Conservation (phyloP, 2,797 vertebrate genomes). For the Atherinosoma microstoma region DNA sequence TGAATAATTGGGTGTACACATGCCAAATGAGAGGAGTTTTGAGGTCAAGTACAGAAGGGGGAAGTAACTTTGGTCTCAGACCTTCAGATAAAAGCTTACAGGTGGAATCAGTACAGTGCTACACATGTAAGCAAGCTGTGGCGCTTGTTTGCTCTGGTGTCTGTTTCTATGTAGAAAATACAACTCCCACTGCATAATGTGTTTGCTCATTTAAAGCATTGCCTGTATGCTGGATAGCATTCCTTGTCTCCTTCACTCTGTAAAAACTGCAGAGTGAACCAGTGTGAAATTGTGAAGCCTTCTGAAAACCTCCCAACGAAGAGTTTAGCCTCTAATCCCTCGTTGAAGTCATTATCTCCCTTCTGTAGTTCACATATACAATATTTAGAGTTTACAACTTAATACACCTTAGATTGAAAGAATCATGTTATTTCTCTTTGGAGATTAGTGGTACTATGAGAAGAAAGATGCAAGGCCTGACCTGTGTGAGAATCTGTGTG, state of each 20-base stretch:
- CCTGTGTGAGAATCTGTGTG: constrained; percentile 40
- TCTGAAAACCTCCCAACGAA: constrained; percentile 26
- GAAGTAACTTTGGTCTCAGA: constrained; percentile 73
- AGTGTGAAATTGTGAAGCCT: constrained; percentile 42
- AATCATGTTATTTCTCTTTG: constrained; percentile 43
- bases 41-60: constrained; percentile 80
- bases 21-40: constrained; percentile 79
- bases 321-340: background rate
- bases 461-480: constrained; percentile 4
- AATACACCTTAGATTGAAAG: constrained; percentile 1
- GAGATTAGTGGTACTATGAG: constrained; percentile 36
- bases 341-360: constrained; percentile 12
- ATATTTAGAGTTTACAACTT: constrained; percentile 18
- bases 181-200: constrained; percentile 72
- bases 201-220: constrained; percentile 73
- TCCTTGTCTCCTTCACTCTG: constrained; percentile 62
- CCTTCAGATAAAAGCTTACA: constrained; percentile 81
- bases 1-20: constrained; percentile 74
- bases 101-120: constrained; percentile 74
- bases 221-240: constrained; percentile 68
- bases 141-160: constrained; percentile 76
- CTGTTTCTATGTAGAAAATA: constrained; percentile 78
- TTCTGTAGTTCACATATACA: constrained; percentile 1
- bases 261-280: constrained; percentile 55
- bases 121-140: constrained; percentile 78